Base-by-base conservation (phyloP, 2,797 vertebrate species). In the Alosa sapidissima region DNA sequence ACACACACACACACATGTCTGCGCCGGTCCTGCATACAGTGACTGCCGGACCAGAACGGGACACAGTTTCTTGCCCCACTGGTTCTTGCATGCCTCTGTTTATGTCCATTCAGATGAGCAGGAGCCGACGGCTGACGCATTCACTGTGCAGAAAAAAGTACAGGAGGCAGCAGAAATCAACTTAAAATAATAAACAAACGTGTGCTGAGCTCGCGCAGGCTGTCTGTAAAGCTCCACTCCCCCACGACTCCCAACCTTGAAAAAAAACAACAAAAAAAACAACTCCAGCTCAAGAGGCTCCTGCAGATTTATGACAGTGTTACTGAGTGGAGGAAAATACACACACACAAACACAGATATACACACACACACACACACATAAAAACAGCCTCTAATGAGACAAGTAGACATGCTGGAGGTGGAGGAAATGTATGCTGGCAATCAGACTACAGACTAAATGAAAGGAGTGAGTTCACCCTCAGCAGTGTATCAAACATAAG, bases 401-500 rank as follows among this genome's bases (percentile, higher is more conserved):
- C 36, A 8, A 2, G 72, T 6, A 47, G 36, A 47, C 36, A 45
- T 3, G 7, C 5, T 9, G 8, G 72, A 14, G 72, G 41, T 16
- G 65, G 33, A 10, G 19, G 16, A 21, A 83, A 65, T 7, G 11
- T 14, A 84, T 85, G 83, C 72, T 83, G 86, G 52, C 62, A 84
- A 48, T 85, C 82, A 82, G 62, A 84, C 60, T 52, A 41, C 83
- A 8, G 5, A 45, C 14, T 49, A 41, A 85, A 87, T 86, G 48
- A 87, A 82, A 54, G 8, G 19, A 81, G 84, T 72, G 84, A 87
- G 47, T 60, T 45, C 33, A 45, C 33, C 24, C 58, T 87, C 33
- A 84, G 41, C 16, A n/a, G 83, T 83, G 51, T 52, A 52, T 49
- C 82, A 45, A n/a, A 84, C 24, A 84, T 36, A 88, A 90, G 87